Base-by-base conservation (phyloP, 2,797 vertebrate genomes). In the Argentina silus region DNA sequence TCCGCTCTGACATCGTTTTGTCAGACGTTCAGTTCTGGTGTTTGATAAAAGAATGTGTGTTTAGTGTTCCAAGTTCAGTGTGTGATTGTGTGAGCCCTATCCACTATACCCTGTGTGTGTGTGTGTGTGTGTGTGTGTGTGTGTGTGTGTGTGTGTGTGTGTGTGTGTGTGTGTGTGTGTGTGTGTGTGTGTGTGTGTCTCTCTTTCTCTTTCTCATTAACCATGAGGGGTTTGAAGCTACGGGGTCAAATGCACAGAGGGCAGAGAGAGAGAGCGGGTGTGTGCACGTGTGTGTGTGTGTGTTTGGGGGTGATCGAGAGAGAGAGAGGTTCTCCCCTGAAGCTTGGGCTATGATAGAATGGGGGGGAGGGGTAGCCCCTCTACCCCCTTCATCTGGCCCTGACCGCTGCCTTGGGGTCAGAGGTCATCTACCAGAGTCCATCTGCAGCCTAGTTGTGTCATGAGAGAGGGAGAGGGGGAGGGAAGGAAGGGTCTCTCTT, bases 101-200 rank as follows among this genome's bases (percentile, higher is more conserved):
- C 10, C 50, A 4, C 5, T 53, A 53, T 14, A 15, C 50, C 50
- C 47, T 65, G 59, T 53, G 19, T 51, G 42, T 27, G 27, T 60
- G 44, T 63, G 21, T 56, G 36, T 21, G 4, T 45, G 45, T 65
- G 59, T 53, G 19, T 51, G 42, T 27, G 27, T 60, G 44, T 63
- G 21, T 56, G 36, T 21, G 4, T 45, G 45, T 71, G 44, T 47
- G 36, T 48, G 3, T 66, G 11, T 47, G 63, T 45, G 47, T 53
- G 4, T 67, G 47, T 36, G 21, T 7, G 11, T 68, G 9, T 66
- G 44, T 61, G 17, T 69, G 42, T 69, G 23, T 50, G 1, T 69
- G 66, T 59, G 43, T 21, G 53, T 65, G 75, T 23, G 63, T 42
- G 27, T 23, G 3, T 68, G 15, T 69, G 66, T 75, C 57, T 47